Conservation (phyloP, 2,888 invertebrate genomes). For the Ligdia adustata region DNA sequence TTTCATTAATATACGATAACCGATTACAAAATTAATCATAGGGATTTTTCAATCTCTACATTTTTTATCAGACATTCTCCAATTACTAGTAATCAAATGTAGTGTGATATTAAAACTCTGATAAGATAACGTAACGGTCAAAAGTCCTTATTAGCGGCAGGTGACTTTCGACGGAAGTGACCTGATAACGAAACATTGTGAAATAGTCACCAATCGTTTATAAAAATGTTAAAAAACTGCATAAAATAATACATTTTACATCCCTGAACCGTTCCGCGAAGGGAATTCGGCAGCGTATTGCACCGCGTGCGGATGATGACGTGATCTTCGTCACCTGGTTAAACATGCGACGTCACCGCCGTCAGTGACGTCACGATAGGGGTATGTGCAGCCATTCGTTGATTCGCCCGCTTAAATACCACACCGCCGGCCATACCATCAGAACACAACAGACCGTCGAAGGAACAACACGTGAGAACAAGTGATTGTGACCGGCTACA, state of each 20-base stretch:
- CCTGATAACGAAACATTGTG: conserved; percentile 12
- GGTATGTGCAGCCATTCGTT: conserved; percentile 43
- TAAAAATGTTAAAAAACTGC: no score
- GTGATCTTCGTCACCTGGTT: conserved; percentile 40
- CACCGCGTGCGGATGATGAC: conserved; percentile 41
- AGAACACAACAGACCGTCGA: conserved; percentile 63
- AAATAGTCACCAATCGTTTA: no score
- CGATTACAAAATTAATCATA: no score
- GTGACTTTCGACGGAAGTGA: no score
- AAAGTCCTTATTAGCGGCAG: no score
- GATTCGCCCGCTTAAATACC: conserved; percentile 68
- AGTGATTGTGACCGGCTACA: conserved; percentile 29
- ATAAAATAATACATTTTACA: no score
- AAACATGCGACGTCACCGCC: conserved; percentile 34
- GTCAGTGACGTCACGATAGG: conserved; percentile 47
- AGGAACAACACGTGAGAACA: conserved; percentile 57
- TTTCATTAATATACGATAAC: no score
- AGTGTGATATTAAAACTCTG: no score
- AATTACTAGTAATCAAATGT: no score
- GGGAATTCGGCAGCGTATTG: conserved; percentile 7
- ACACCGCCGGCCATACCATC: conserved; percentile 53
- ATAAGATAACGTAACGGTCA: no score
- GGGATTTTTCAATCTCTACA: no score
- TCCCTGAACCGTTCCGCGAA: conserved; percentile 37
- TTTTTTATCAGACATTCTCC: no score